These are phyloP conservation scores for Rhea americana DNA, from an alignment of 2,113 vertebrate genomes.

Conservation along the genomic window DNA sequence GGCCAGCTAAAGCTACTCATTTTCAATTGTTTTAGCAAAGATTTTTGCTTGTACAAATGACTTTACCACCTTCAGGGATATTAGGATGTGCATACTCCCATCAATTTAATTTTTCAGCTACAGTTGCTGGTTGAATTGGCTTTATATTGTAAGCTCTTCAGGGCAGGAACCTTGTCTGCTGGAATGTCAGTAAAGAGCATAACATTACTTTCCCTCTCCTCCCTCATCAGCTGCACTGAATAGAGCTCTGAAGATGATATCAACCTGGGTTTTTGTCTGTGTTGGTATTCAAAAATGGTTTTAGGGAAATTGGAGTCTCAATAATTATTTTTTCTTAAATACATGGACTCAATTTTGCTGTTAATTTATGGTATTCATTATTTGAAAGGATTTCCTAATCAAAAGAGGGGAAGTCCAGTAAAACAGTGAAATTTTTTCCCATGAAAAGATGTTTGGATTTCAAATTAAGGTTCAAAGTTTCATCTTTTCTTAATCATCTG, in stretches of 20 bases:
- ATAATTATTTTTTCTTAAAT: background rate
- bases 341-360: background rate
- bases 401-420: background rate
- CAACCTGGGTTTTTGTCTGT: background rate
- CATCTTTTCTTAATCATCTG: background rate
- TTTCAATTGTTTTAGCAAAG: slow-evolving; percentile 9
- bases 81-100: background rate
- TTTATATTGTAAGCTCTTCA: background rate
- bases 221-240: background rate
- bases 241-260: background rate
- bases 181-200: background rate
- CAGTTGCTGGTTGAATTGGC: background rate
- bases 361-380: background rate
- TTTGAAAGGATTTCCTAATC: background rate
- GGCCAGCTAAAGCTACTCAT: background rate
- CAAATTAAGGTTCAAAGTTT: background rate
- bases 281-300: background rate
- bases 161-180: background rate
- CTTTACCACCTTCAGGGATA: background rate
- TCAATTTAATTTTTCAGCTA: background rate
- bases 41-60: background rate
- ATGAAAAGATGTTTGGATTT: background rate
- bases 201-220: background rate
- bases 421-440: background rate
- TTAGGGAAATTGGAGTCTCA: background rate